Conservation (phyloP, 1,140 invertebrate genomes). For the Ephestia elutella region DNA sequence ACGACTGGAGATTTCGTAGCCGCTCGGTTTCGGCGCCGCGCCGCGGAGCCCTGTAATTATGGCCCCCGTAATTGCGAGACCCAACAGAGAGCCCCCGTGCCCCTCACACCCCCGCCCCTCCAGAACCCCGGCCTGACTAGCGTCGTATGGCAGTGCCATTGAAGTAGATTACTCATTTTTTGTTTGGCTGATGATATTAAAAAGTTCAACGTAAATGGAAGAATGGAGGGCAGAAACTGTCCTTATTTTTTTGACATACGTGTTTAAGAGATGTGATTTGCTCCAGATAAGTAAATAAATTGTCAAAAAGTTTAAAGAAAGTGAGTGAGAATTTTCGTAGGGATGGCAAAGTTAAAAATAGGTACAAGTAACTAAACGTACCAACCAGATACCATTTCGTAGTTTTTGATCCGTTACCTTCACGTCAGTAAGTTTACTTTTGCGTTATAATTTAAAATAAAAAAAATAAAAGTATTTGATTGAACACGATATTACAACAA, state of each 20-base stretch:
- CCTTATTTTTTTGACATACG: not conserved
- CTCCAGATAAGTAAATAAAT: too few relatives aligned
- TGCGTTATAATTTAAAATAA: too few relatives aligned
- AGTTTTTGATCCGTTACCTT: too few relatives aligned
- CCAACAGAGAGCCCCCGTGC: constrained; percentile 35
- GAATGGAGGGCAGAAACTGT: not conserved
- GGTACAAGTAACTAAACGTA: too few relatives aligned
- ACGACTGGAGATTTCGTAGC: constrained; percentile 54
- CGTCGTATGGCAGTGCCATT: constrained; percentile 40
- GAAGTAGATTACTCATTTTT: constrained; percentile 32
- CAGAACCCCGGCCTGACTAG: constrained; percentile 22
- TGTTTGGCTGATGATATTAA: constrained; percentile 7
- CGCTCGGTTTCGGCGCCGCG: constrained; percentile 65
- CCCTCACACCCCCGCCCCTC: constrained; percentile 27
- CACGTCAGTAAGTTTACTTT: too few relatives aligned
- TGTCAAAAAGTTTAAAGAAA: too few relatives aligned
- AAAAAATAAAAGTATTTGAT: not conserved
- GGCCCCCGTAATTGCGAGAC: constrained; percentile 63
- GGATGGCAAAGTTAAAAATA: too few relatives aligned
- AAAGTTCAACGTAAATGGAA: not conserved
- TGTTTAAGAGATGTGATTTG: too few relatives aligned
- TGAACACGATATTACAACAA: not conserved
- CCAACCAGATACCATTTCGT: too few relatives aligned
- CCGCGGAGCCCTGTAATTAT: constrained; percentile 68
- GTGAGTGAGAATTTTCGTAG: too few relatives aligned